Conservation (phyloP, 2,797 vertebrate genomes). For the Lepus oiostolus region DNA sequence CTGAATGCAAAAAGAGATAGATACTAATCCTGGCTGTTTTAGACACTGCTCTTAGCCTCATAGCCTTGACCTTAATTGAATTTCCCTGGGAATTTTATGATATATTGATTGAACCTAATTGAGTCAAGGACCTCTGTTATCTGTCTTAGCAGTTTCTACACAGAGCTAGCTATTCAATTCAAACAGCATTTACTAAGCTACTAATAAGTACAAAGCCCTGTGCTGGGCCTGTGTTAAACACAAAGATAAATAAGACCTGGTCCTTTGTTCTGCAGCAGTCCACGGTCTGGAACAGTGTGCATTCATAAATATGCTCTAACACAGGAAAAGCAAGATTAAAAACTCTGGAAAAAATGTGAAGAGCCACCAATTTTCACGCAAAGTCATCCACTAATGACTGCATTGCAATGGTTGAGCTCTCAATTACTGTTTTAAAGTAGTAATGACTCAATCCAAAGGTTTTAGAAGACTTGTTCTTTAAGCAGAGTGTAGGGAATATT, state of each 20-base stretch:
- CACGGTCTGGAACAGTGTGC: not conserved
- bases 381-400: not conserved
- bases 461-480: slow-evolving; percentile 29
- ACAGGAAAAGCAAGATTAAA: not conserved
- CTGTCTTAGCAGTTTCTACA: slow-evolving; percentile 25
- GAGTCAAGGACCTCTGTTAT: slow-evolving; percentile 57
- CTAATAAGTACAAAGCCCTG: slow-evolving; percentile 44
- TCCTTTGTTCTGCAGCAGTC: not conserved
- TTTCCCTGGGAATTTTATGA: slow-evolving; percentile 68
- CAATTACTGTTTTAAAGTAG: slow-evolving; percentile 8
- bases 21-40: slow-evolving; percentile 7
- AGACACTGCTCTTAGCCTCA: slow-evolving; percentile 43
- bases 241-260: slow-evolving; percentile 11
- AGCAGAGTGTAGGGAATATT: not conserved
- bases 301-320: not conserved
- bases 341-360: slow-evolving; percentile 14
- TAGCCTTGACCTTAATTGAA: slow-evolving; percentile 46
- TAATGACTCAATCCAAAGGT: not conserved
- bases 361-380: not conserved
- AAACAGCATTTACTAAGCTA: slow-evolving; percentile 57
- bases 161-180: slow-evolving; percentile 53
- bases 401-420: not conserved
- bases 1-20: slow-evolving; percentile 18
- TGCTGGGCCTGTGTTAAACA: not conserved
- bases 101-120: slow-evolving; percentile 68